Percentiles rank a stretch among this genome's conserved stretches.
These are phyloP conservation scores for Frankliniella intonsa DNA, from an alignment of 2,888 invertebrate genomes.

Conservation along the genomic window DNA sequence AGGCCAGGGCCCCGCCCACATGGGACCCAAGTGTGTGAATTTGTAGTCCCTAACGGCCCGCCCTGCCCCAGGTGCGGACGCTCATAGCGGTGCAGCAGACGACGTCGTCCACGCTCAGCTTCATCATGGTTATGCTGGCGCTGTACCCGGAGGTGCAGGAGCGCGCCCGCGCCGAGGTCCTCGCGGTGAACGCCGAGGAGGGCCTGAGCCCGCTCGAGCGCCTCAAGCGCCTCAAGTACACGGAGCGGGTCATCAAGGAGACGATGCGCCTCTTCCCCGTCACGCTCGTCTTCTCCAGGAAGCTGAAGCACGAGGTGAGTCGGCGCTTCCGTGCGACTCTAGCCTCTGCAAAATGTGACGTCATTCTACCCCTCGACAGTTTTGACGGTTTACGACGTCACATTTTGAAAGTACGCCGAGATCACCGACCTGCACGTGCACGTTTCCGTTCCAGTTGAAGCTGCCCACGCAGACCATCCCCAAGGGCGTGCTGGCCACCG, in stretches of 20 bases:
- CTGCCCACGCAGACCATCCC: neutral
- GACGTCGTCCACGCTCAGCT: constrained; percentile 2
- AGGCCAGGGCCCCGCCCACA: too few species aligned
- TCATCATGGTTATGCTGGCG: constrained; percentile 16
- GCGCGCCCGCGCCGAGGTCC: neutral
- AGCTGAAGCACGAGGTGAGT: neutral
- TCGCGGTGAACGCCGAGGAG: neutral
- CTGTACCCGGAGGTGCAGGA: constrained; percentile 7
- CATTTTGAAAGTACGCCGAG: too few species aligned
- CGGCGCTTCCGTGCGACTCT: too few species aligned
- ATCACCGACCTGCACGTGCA: too few species aligned
- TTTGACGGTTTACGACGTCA: too few species aligned
- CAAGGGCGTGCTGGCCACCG: constrained; percentile 4
- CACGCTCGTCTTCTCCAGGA: constrained; percentile 4
- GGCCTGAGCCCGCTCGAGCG: constrained; percentile 3
- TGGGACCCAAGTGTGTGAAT: neutral
- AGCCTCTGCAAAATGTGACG: too few species aligned
- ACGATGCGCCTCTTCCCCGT: neutral
- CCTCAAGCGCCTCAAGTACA: constrained; percentile 12
- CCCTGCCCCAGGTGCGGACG: neutral
- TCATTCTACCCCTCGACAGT: too few species aligned
- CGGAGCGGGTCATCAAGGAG: constrained; percentile 5
- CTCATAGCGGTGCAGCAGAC: constrained; percentile 16
- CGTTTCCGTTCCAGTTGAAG: neutral
- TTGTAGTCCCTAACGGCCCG: neutral